Conservation (phyloP, 2,797 vertebrate genomes). For the Naso thynnoides region DNA sequence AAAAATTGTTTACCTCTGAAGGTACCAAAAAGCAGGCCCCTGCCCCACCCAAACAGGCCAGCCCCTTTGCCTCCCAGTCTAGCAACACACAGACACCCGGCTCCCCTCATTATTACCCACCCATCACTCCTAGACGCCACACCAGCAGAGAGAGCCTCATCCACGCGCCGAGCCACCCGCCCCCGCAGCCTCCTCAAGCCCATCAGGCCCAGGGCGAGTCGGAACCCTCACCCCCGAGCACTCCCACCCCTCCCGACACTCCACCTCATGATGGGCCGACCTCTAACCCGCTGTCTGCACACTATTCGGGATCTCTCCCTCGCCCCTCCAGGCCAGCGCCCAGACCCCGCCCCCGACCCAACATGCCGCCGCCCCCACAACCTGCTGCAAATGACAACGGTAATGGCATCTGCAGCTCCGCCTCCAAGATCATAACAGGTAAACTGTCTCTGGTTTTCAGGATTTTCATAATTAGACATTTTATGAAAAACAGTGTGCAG, state of each 20-base stretch:
- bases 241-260: conserved; percentile 90
- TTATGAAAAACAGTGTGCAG: not conserved
- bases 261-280: conserved; percentile 79
- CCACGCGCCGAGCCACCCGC: conserved; percentile 93
- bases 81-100: conserved; percentile 44
- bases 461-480: not conserved
- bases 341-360: conserved; percentile 90
- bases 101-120: conserved; percentile 70
- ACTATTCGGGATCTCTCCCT: conserved; percentile 85
- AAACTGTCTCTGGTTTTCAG: conserved; percentile 38
- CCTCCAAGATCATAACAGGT: conserved; percentile 95
- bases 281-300: conserved; percentile 41
- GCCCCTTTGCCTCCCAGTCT: conserved; percentile 77
- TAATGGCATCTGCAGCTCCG: conserved; percentile 76
- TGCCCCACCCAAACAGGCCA: conserved; percentile 82
- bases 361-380: conserved; percentile 91
- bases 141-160: conserved; percentile 86
- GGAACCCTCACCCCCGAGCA: conserved; percentile 88
- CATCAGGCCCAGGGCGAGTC: conserved; percentile 64
- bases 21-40: conserved; percentile 95
- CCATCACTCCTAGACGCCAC: conserved; percentile 84
- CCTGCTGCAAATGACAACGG: conserved; percentile 82
- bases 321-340: conserved; percentile 91
- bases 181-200: conserved; percentile 90
- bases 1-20: conserved; percentile 66